Evolutionary conservation across 1,140 invertebrate species (phyloP), one percentile per base, ranked within the genome.

Genomic region (Zaprionus taronus): DNA sequence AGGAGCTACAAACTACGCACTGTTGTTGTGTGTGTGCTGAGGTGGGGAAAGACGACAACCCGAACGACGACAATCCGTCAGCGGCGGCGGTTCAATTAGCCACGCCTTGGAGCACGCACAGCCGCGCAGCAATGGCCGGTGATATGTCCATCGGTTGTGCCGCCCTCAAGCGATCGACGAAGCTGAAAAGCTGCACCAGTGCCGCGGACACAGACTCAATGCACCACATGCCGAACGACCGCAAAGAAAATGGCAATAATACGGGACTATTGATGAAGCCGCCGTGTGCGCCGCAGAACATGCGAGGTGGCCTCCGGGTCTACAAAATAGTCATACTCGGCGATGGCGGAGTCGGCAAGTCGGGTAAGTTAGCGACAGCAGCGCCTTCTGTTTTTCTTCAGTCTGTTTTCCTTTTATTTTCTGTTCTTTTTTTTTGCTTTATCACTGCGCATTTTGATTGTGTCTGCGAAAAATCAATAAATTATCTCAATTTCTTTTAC

Each of bases 261-360:
- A 72, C 41, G 36, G 72, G 67, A 49, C 49, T 89, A 38, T 61
- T 89, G 53, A 80, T 79, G 5, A 91, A 82, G 26, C 63, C 72
- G 51, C 73, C 81, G 41, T 77, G 71, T 36, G 77, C 78, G n/a
- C 79, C 79, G 9, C 86, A 91, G 60, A 95, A 95, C 75, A 94
- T 93, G 68, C 93, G 95, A 76, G 94, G 96, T 80, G 96, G 96
- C 80, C 94, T 96, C 63, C 94, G 96, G 71, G 95, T 97, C 47
- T 97, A 97, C 93, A 97, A 97, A 92, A 96, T 97, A 81, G 96
- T 97, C 61, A 96, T 97, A 74, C 94, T 97, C 14, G 96, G 96
- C 38, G 96, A 97, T 93, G 96, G 96, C 47, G 96, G 96, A 66
- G 96, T 97, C 69, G 96, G 96, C 81, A 97, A 97, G 94, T 97